Conservation (phyloP, 35 echinoderm and acorn worm species). For the Nesometra sesokonis region DNA sequence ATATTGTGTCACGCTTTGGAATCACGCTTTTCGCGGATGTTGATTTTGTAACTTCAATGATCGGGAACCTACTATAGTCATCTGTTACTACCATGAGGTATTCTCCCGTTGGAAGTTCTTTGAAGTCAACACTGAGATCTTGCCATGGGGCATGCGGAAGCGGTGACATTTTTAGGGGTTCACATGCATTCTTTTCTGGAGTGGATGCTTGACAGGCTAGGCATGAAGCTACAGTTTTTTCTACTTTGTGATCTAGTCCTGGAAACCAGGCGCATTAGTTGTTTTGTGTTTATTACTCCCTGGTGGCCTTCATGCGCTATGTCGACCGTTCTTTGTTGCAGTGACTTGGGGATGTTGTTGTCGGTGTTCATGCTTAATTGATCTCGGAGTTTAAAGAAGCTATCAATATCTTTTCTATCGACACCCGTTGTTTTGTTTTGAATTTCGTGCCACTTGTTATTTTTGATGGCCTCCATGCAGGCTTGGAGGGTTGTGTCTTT, state of each 20-base stretch:
- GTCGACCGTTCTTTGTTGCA: slow-evolving; percentile 29
- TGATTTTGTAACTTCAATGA: slow-evolving; percentile 52
- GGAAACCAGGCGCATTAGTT: slow-evolving; percentile 62
- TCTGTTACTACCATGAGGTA: slow-evolving; percentile 23
- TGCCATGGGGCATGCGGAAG: slow-evolving; percentile 26
- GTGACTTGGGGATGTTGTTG: background rate
- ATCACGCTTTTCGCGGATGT: slow-evolving; percentile 44
- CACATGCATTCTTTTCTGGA: background rate
- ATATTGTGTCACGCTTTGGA: slow-evolving; percentile 54
- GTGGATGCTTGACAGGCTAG: slow-evolving; percentile 44
- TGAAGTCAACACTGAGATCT: slow-evolving; percentile 60
- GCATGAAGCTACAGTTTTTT: slow-evolving; percentile 33
- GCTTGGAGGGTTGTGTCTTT: slow-evolving; percentile 19
- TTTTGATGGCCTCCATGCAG: slow-evolving; percentile 15
- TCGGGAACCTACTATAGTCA: slow-evolving; percentile 44
- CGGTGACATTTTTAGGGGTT: slow-evolving; percentile 31
- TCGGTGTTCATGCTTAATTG: slow-evolving; percentile 28
- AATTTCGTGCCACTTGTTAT: slow-evolving; percentile 29
- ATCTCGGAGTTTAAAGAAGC: slow-evolving; percentile 20
- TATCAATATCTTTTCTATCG: background rate
- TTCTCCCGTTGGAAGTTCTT: slow-evolving; percentile 23
- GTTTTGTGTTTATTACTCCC: slow-evolving; percentile 60
- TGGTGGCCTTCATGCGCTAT: slow-evolving; percentile 67
- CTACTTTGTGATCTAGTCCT: slow-evolving; percentile 28
- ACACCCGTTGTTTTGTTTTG: background rate